Conservation (phyloP, 2,888 invertebrate genomes). For the Drymonia ruficornis region DNA sequence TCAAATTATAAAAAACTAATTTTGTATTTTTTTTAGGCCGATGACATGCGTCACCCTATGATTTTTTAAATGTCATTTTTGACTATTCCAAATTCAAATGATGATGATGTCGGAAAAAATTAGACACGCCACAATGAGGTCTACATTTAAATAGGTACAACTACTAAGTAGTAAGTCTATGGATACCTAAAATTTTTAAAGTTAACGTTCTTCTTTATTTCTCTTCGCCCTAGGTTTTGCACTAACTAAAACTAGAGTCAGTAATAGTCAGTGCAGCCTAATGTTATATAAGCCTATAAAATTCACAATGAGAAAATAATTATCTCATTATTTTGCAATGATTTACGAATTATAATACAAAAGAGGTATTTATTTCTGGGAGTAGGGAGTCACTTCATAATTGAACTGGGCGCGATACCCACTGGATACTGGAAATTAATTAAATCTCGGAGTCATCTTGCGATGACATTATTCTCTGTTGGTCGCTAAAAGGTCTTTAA, state of each 20-base stretch:
- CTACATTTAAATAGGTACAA: constrained; percentile 6
- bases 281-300: too few relatives aligned
- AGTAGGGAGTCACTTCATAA: constrained; percentile 27
- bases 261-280: too few relatives aligned
- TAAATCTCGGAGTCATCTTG: constrained; percentile 61
- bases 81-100: constrained; percentile 65
- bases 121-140: constrained; percentile 18
- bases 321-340: too few relatives aligned
- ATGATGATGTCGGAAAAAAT: constrained; percentile 13
- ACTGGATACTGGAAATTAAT: constrained; percentile 62
- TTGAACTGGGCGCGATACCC: constrained; percentile 34
- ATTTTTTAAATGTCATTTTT: constrained; percentile 58
- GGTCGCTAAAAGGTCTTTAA: constrained; percentile 51
- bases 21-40: constrained; percentile 71
- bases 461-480: constrained; percentile 57
- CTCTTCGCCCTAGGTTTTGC: too few relatives aligned
- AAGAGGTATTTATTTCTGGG: not conserved
- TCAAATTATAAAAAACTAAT: constrained; percentile 70
- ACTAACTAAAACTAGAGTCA: too few relatives aligned
- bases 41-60: constrained; percentile 69
- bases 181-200: too few relatives aligned
- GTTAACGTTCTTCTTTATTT: too few relatives aligned
- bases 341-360: not conserved
- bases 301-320: too few relatives aligned
- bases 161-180: too few relatives aligned